Evolutionary conservation across 2,888 invertebrate species (phyloP), one percentile per base, ranked within the genome.

Genomic region (Pterostichus madidus): DNA sequence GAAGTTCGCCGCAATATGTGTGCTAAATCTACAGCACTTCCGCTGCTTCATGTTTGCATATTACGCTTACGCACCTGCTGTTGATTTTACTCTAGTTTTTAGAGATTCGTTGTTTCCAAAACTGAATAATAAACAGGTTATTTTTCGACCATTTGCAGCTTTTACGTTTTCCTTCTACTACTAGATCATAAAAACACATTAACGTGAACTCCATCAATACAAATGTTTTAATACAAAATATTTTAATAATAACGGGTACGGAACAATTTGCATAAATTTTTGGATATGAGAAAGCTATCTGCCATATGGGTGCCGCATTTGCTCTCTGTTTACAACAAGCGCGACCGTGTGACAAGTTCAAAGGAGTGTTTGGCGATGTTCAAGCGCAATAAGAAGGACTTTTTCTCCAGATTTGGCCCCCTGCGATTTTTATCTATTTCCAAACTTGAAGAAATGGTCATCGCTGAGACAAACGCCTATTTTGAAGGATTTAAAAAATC

Each of bases 31-130:
- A 24, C 11, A 59, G 59, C 31, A 59, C 10, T 59, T 59, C n/a
- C 59, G 24, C 8, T 3, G 13, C 17, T 59, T 5, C 59, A 59
- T 59, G 59, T 59, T 59, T 59, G 11, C 59, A 59, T 59, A 13
- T 13, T 31, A 31, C 59, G 56, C 56, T 15, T 17, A 24, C 17
- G 59, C 59, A 59, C 59, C 59, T 59, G 59, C 59, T 59, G 59
- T 31, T 59, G 10, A 8, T 31, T n/a, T 31, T 31, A 31, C 11
- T 59, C 59, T 59, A 59, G 59, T 59, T 59, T 59, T 59, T 17
- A 59, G 31, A 31, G 24, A 59, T 31, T 10, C 31, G 59, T 59
- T n/a, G 59, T 8, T n/a, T 24, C 6, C n/a, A 59, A 24, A 59
- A 59, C 24, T 10, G 59, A 59, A 59, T 59, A 59, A 31, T 59